These are phyloP conservation scores for Caenorhabditis tropicalis DNA, from an alignment of 1,140 invertebrate genomes.

Conservation along the genomic window DNA sequence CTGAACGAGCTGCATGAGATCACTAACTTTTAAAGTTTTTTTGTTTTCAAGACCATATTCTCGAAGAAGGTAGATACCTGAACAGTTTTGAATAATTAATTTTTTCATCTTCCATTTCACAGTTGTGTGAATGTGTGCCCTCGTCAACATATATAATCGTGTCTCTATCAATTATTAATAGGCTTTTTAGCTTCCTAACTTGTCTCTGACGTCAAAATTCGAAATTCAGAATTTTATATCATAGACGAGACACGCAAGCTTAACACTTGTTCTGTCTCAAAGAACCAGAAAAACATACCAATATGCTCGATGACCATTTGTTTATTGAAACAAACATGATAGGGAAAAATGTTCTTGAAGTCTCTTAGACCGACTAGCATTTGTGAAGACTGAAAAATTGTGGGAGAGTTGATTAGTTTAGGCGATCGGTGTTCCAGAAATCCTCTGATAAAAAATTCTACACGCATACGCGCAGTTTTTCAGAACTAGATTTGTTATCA, in stretches of 20 bases:
- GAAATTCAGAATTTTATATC: neutral
- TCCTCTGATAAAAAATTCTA: too few relatives aligned
- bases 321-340: constrained; percentile 58
- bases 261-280: neutral
- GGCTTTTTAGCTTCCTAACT: neutral
- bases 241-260: neutral
- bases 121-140: neutral
- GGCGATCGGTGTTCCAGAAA: too few relatives aligned
- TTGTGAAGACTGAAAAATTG: neutral
- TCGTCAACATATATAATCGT: neutral
- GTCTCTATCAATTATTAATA: neutral
- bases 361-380: constrained; percentile 42
- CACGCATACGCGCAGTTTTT: too few relatives aligned
- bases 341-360: constrained; percentile 56
- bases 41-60: constrained; percentile 54
- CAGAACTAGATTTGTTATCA: too few relatives aligned
- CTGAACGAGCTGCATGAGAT: constrained; percentile 47
- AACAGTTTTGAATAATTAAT: neutral
- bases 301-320: constrained; percentile 61
- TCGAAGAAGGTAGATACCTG: constrained; percentile 47
- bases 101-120: neutral
- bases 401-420: too few relatives aligned
- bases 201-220: constrained; percentile 7
- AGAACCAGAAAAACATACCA: constrained; percentile 38
- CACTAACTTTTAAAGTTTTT: constrained; percentile 52